Evolutionary conservation across 2,113 vertebrate genomes (phyloP).

Genomic region (rabbit (Oryctolagus cuniculus)): mOryCun1.1 NC_091445.1:86817501-86818000

Average conservation of each 20-base stretch:
- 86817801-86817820: background rate
- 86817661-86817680: background rate
- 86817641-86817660: constrained; percentile 20
- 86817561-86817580: background rate
- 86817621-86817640: constrained; percentile 12
- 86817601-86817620: background rate
- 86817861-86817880: background rate
- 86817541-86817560: background rate
- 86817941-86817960: too few relatives aligned
- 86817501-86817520: background rate
- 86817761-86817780: background rate
- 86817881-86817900: background rate
- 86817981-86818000: background rate
- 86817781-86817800: background rate
- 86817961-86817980: background rate
- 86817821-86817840: background rate
- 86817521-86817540: background rate
- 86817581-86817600: constrained; percentile 40
- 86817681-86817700: background rate
- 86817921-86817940: background rate
- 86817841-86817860: background rate
- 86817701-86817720: background rate
- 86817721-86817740: background rate
- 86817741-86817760: background rate
- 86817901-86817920: background rate